A percentile compares a stretch with the other conserved stretches of the same genome.
phyloP scores from a whole-genome alignment of 1,140 invertebrate genomes.

The Leptinotarsa lineolata region DNA sequence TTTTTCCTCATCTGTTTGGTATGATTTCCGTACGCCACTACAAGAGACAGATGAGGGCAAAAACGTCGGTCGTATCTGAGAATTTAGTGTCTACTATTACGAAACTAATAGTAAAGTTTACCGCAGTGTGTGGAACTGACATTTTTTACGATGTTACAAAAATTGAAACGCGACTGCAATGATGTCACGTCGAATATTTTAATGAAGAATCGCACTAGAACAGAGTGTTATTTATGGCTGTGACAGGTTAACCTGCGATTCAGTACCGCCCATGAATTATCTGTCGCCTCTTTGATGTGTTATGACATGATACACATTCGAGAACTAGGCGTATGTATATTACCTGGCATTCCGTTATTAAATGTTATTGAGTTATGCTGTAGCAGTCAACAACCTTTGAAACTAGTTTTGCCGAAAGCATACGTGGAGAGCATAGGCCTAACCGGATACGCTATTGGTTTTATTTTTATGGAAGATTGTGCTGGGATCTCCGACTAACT shows the following conservation, averaged over 20 bases:
- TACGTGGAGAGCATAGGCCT: background rate
- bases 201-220: background rate
- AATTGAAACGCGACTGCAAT: too few relatives aligned
- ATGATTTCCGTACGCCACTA: too few relatives aligned
- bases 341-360: slow-evolving; percentile 8
- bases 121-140: too few relatives aligned
- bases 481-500: too few relatives aligned
- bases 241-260: slow-evolving; percentile 6
- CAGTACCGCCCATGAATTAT: slow-evolving; percentile 9
- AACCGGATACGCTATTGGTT: background rate
- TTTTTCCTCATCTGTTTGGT: too few relatives aligned
- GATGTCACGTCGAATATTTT: background rate
- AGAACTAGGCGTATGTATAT: slow-evolving; percentile 1
- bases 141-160: too few relatives aligned
- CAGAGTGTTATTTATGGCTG: background rate
- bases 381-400: slow-evolving; percentile 8
- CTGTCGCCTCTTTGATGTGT: background rate
- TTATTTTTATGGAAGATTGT: background rate
- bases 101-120: too few relatives aligned
- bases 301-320: slow-evolving; percentile 12
- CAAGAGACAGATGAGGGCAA: too few relatives aligned
- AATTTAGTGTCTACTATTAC: too few relatives aligned
- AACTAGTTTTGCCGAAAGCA: background rate
- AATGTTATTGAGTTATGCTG: slow-evolving; percentile 3
- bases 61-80: too few relatives aligned